These are phyloP conservation scores for Hippocampus abdominalis DNA, from an alignment of 2,113 vertebrate genomes.

Conservation along the genomic window DNA sequence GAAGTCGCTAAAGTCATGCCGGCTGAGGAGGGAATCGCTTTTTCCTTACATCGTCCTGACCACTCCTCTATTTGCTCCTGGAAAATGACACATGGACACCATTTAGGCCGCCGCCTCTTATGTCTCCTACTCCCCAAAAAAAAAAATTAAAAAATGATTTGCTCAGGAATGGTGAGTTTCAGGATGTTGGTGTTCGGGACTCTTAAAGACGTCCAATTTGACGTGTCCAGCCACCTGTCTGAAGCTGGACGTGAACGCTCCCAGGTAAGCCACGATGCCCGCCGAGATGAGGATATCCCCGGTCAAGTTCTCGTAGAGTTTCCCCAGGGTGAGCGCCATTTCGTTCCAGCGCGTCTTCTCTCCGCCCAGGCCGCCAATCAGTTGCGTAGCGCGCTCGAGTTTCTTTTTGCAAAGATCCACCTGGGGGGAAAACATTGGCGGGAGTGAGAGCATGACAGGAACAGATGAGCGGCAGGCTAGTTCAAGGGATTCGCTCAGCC, in stretches of 20 bases:
- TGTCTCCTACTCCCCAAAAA: too few relatives aligned
- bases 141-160: too few relatives aligned
- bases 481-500: not conserved
- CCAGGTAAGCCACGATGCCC: conserved; percentile 81
- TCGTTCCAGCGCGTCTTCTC: conserved; percentile 84
- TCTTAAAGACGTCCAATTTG: too few relatives aligned
- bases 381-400: conserved; percentile 78
- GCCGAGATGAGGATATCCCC: conserved; percentile 85
- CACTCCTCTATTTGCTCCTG: conserved; percentile 82
- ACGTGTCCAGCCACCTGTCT: conserved; percentile 71
- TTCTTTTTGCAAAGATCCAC: conserved; percentile 86
- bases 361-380: conserved; percentile 86
- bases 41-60: conserved; percentile 72
- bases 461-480: not conserved
- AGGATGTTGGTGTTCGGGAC: not conserved
- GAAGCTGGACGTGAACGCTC: conserved; percentile 84
- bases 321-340: conserved; percentile 75
- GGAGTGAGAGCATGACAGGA: not conserved
- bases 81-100: not conserved
- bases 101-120: too few relatives aligned
- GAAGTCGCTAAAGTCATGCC: conserved; percentile 79
- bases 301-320: conserved; percentile 77
- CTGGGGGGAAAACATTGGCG: conserved; percentile 43
- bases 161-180: too few relatives aligned
- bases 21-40: conserved; percentile 79